A percentile compares a stretch with the other conserved stretches of the same genome.
Evolutionary conservation across 30 jellyfish, hydroid and myxozoan species (phyloP).

Genomic region (Cassiopea xamachana): DNA sequence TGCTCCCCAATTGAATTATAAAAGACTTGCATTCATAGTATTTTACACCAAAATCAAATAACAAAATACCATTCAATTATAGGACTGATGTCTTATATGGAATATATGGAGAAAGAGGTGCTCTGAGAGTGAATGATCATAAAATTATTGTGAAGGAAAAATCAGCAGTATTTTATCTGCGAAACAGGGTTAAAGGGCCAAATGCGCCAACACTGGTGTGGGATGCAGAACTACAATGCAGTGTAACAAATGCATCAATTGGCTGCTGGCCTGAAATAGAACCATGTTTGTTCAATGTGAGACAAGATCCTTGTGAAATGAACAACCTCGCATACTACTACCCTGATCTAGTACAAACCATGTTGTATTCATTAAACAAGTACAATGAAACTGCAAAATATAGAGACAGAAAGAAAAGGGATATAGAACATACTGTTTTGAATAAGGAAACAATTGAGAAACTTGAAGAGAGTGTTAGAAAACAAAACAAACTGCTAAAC

Average conservation of each 20-base stretch:
- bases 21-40: too few relatives aligned
- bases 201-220: constrained; percentile 83
- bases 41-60: too few relatives aligned
- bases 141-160: constrained; percentile 84
- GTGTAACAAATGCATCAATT: constrained; percentile 76
- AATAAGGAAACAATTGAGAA: constrained; percentile 17
- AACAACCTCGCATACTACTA: constrained; percentile 91
- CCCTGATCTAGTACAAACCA: constrained; percentile 95
- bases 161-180: constrained; percentile 14
- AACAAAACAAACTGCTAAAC: constrained; percentile 6
- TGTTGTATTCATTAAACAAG: constrained; percentile 74
- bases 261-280: constrained; percentile 98
- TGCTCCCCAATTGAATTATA: too few relatives aligned
- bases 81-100: constrained; percentile 92
- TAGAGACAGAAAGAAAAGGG: constrained; percentile 55
- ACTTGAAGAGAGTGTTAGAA: constrained; percentile 27
- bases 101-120: constrained; percentile 89
- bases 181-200: constrained; percentile 58
- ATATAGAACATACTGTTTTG: constrained; percentile 35
- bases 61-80: background rate
- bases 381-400: constrained; percentile 81
- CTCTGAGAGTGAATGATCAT: constrained; percentile 94
- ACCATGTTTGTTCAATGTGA: constrained; percentile 97
- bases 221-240: constrained; percentile 92
- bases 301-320: constrained; percentile 97